Base-by-base conservation (phyloP, 2,888 invertebrate species). In the Anagyrus pseudococci region DNA sequence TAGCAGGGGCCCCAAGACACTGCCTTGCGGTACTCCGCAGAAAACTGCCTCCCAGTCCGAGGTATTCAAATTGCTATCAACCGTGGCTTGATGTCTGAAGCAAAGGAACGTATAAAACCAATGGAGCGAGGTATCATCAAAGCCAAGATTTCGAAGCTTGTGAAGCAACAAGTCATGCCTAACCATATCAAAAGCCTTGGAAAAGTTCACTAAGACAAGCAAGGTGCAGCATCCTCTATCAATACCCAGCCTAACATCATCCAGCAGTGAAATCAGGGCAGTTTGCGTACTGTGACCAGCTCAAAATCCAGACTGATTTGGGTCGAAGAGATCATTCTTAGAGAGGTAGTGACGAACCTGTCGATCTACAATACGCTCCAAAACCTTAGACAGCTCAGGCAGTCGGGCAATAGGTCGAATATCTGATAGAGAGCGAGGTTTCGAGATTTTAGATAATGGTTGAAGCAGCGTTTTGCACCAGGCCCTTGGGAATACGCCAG, bases 361-460 rank as follows among this genome's bases (percentile, higher is more conserved):
- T 13, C n/a, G 4, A 4, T n/a, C 4, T 17, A 43, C n/a, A 15
- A 43, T 7, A 4, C 43, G 43, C n/a, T 43, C 43, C 4, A 43
- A 15, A 8, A 15, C 43, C 43, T 43, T 43, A n/a, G 43, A 43
- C 10, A 4, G 6, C 17, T 43, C 43, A 8, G n/a, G n/a, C n/a
- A 43, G n/a, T 43, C n/a, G 7, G 43, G 43, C 43, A n/a, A 43
- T 43, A 17, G 43, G 43, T n/a, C 43, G 43, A 8, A 17, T 43
- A n/a, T 43, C 43, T n/a, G 43, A 43, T 4, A 17, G 43, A 13
- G 43, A n/a, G 6, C 17, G 43, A 17, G 43, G 43, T 7, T 37
- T 37, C 13, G 37, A 15, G 7, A 8, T 37, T 15, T 37, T 37
- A 7, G 15, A 15, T 15, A 37, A 37, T 8, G 37, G 37, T 15